Evolutionary conservation across 2,797 vertebrate species (phyloP).

Genomic region (Rhincodon typus): DNA sequence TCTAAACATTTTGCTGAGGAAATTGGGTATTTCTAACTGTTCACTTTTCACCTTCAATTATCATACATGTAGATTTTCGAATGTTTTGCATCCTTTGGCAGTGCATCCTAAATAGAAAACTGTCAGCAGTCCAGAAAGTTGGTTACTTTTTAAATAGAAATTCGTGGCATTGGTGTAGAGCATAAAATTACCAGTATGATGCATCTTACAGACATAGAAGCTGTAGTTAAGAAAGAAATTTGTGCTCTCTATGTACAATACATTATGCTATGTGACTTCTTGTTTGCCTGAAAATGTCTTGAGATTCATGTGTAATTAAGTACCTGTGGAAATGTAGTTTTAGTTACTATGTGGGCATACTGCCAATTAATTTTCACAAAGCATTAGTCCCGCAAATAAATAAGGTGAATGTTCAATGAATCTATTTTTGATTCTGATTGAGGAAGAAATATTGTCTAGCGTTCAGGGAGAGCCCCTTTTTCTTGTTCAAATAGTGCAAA

Average conservation of each 20-base stretch:
- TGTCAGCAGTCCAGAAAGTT: not conserved
- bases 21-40: not conserved
- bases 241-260: not conserved
- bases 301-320: not conserved
- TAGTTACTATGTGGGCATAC: not conserved
- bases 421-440: not conserved
- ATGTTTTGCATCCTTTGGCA: not conserved
- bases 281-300: not conserved
- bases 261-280: not conserved
- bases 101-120: not conserved
- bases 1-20: not conserved
- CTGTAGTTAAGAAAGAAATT: not conserved
- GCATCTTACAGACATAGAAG: not conserved
- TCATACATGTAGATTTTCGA: not conserved
- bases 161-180: not conserved
- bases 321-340: not conserved
- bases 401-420: not conserved
- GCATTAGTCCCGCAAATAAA: not conserved
- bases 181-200: not conserved
- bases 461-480: not conserved
- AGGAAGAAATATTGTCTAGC: not conserved
- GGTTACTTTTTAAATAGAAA: not conserved
- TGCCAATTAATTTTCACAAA: not conserved
- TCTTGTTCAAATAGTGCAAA: not conserved
- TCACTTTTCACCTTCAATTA: not conserved